A percentile compares a stretch with the other conserved stretches of the same genome.
phyloP scores from a whole-genome alignment of 2,888 invertebrate genomes.

The Erannis defoliaria region DNA sequence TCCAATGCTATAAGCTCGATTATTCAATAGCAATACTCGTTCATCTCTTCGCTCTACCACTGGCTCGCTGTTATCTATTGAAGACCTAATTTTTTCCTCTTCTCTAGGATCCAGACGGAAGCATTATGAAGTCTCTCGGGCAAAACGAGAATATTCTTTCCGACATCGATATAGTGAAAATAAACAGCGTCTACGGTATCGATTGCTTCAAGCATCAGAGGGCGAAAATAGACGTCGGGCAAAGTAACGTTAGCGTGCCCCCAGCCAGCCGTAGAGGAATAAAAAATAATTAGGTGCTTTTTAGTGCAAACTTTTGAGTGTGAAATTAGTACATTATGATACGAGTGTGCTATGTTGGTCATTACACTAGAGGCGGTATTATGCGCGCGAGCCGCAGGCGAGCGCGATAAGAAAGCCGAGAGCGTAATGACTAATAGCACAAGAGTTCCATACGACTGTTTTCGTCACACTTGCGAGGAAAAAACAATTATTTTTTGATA shows the following conservation, averaged over 20 bases:
- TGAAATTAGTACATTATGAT: background rate
- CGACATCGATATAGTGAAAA: conserved; percentile 69
- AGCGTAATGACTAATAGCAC: too few species aligned
- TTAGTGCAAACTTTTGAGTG: background rate
- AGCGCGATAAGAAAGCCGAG: too few species aligned
- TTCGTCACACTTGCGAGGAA: too few species aligned
- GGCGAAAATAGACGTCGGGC: background rate
- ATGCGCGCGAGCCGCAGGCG: too few species aligned
- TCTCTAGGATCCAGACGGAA: conserved; percentile 72
- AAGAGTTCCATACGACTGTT: too few species aligned
- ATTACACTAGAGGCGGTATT: too few species aligned
- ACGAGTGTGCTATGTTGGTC: background rate
- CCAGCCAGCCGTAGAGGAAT: background rate
- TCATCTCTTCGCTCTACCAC: too few species aligned
- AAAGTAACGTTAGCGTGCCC: background rate
- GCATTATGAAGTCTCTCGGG: conserved; percentile 68
- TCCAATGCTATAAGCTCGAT: too few species aligned
- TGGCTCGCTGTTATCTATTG: background rate
- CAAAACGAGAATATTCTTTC: conserved; percentile 68
- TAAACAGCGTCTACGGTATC: conserved; percentile 74
- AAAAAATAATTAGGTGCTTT: background rate
- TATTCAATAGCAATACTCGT: too few species aligned
- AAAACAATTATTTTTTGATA: too few species aligned
- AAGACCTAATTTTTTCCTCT: background rate
- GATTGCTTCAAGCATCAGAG: conserved; percentile 55